These are phyloP conservation scores for Heterodera filipjevi DNA, from an alignment of 2,888 invertebrate genomes.

Conservation along the genomic window DNA sequence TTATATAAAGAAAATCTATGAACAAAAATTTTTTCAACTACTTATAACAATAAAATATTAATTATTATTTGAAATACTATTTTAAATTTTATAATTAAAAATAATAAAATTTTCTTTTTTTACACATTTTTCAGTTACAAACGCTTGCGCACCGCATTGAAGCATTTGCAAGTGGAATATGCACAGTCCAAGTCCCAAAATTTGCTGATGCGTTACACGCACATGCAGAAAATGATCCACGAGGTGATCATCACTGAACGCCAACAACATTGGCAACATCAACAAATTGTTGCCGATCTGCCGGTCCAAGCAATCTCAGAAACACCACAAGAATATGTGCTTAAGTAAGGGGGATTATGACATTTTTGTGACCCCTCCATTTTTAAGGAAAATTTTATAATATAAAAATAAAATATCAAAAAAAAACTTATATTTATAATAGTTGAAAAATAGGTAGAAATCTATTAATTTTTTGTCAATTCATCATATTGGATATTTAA, in stretches of 20 bases:
- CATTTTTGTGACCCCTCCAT: too few relatives aligned
- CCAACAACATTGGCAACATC: conserved; percentile 69
- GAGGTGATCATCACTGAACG: conserved; percentile 45
- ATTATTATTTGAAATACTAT: neutral
- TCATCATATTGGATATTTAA: too few relatives aligned
- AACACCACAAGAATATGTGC: conserved; percentile 85
- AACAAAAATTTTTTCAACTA: too few relatives aligned
- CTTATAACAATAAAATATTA: too few relatives aligned
- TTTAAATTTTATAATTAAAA: neutral
- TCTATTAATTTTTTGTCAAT: too few relatives aligned
- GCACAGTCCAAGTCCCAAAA: conserved; percentile 59
- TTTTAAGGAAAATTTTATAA: too few relatives aligned
- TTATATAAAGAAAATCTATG: too few relatives aligned
- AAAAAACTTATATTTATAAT: too few relatives aligned
- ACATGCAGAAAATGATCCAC: conserved; percentile 54
- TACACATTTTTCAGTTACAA: conserved; percentile 44
- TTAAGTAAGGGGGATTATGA: conserved; percentile 43
- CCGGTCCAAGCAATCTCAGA: conserved; percentile 91
- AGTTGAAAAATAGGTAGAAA: too few relatives aligned
- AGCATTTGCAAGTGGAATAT: conserved; percentile 61
- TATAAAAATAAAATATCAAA: too few relatives aligned
- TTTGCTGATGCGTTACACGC: conserved; percentile 55
- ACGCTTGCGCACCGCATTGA: conserved; percentile 57
- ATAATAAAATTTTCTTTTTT: neutral
- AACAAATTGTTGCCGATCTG: conserved; percentile 84